Conservation (phyloP, 2,888 invertebrate species). For the Cheilosia urbana region DNA sequence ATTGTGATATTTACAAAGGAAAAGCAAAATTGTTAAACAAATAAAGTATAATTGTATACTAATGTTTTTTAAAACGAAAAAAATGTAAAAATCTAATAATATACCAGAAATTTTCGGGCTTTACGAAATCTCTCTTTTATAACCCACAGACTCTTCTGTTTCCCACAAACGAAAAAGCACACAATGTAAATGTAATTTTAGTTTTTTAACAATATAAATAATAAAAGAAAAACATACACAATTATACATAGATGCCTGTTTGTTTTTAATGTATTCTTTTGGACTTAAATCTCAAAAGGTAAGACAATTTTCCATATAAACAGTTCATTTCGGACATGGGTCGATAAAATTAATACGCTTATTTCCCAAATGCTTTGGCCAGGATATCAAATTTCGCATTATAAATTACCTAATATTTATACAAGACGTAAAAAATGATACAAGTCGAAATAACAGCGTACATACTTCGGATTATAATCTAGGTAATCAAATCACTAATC, state of each 20-base stretch:
- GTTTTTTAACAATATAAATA: slow-evolving; percentile 47
- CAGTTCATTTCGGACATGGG: no score
- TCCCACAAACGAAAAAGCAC: slow-evolving; percentile 54
- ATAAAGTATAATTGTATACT: slow-evolving; percentile 31
- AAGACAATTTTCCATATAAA: no score
- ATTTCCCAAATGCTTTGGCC: neutral
- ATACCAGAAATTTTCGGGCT: slow-evolving; percentile 52
- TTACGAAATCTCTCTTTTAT: slow-evolving; percentile 10
- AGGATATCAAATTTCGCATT: no score
- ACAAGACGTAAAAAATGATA: no score
- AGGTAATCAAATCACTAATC: no score
- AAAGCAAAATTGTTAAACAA: slow-evolving; percentile 38
- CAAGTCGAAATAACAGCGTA: no score
- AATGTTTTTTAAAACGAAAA: slow-evolving; percentile 18
- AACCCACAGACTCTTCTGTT: slow-evolving; percentile 27
- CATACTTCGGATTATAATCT: no score
- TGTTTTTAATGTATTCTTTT: neutral
- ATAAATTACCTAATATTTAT: no score
- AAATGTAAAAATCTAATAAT: slow-evolving; percentile 10
- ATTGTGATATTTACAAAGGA: slow-evolving; percentile 65
- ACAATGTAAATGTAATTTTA: slow-evolving; percentile 47
- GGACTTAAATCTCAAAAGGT: neutral
- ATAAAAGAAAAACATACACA: slow-evolving; percentile 17
- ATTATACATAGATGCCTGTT: neutral
- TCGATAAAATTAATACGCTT: neutral